These are phyloP conservation scores for Coelinius sp. DNA, from an alignment of 2,888 invertebrate species.

Conservation along the genomic window DNA sequence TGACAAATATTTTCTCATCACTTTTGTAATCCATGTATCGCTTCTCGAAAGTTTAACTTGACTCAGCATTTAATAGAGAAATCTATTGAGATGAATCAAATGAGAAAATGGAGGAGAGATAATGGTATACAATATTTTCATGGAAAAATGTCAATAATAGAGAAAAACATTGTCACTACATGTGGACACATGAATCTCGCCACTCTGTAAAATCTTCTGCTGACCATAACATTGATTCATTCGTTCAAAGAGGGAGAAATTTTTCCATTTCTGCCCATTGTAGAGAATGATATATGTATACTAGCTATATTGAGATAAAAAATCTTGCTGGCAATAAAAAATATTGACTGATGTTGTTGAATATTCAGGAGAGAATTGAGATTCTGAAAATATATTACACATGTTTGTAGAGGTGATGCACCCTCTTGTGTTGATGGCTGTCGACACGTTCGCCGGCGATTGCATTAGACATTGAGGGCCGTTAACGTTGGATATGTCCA, in stretches of 20 bases:
- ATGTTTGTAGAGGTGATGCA: too few species aligned
- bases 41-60: too few species aligned
- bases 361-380: too few species aligned
- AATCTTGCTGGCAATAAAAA: too few species aligned
- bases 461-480: conserved; percentile 54
- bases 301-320: too few species aligned
- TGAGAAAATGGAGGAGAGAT: neutral
- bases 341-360: too few species aligned
- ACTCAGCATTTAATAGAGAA: too few species aligned
- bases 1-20: conserved; percentile 42
- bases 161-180: conserved; percentile 8
- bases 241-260: too few species aligned
- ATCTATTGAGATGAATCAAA: too few species aligned
- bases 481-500: conserved; percentile 49
- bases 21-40: conserved; percentile 21
- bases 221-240: neutral
- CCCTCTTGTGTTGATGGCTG: neutral
- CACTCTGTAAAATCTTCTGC: neutral
- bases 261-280: too few species aligned
- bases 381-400: too few species aligned
- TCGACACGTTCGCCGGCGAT: conserved; percentile 35
- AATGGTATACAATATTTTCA: neutral
- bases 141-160: conserved; percentile 4
- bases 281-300: too few species aligned
- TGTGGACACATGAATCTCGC: conserved; percentile 2